phyloP scores from a whole-genome alignment of 2,888 invertebrate species.

The Rapana venosa region DNA sequence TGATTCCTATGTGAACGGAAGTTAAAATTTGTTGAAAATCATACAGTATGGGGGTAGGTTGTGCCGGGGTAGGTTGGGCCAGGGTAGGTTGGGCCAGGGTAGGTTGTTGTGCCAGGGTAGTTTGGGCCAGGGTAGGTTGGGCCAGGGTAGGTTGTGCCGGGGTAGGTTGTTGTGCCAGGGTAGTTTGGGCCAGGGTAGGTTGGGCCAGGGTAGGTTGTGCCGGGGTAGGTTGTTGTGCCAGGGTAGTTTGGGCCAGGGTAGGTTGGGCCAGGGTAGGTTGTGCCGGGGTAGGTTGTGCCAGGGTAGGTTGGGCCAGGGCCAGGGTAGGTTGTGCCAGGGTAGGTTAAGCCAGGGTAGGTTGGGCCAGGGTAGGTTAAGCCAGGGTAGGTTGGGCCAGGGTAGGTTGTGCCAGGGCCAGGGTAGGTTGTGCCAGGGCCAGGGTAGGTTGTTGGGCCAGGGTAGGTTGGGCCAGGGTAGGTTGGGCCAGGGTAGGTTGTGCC shows the following conservation, averaged over 20 bases:
- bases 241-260: neutral
- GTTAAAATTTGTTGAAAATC: too few species aligned
- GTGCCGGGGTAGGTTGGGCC: too few species aligned
- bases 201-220: neutral
- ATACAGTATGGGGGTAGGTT: too few species aligned
- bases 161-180: neutral
- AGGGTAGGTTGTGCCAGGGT: too few species aligned
- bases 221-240: neutral
- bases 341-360: neutral
- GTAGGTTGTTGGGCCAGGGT: too few species aligned
- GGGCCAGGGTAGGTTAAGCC: neutral
- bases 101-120: too few species aligned
- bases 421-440: neutral
- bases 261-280: neutral
- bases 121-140: neutral
- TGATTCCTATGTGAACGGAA: too few species aligned
- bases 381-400: neutral
- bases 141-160: neutral
- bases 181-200: neutral
- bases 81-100: neutral
- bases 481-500: neutral
- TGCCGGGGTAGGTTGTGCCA: neutral
- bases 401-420: neutral
- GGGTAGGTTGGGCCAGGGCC: neutral
- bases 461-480: neutral